phyloP scores from a whole-genome alignment of 53 echinoderm and acorn worm genomes.

The Echinarachnius parma region DNA sequence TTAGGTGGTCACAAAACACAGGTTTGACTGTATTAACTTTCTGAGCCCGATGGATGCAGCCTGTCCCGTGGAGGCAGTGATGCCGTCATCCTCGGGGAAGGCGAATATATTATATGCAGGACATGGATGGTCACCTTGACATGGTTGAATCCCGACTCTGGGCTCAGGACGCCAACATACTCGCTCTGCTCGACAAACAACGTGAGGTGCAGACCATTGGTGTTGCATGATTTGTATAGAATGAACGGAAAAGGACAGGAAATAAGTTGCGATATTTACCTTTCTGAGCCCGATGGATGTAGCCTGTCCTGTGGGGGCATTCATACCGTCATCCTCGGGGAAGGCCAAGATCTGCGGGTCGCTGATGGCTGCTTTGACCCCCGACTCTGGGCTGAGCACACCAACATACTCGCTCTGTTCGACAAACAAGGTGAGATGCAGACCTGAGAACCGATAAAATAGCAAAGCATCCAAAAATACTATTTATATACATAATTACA shows the following conservation, averaged over 20 bases:
- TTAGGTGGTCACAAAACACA: too few relatives aligned
- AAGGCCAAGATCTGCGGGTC: conserved; percentile 24
- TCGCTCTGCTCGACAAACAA: conserved; percentile 71
- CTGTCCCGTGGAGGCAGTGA: conserved; percentile 53
- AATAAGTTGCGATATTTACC: too few relatives aligned
- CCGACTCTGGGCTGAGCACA: conserved; percentile 57
- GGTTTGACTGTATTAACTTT: too few relatives aligned
- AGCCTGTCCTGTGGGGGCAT: conserved; percentile 52
- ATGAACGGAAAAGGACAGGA: too few relatives aligned
- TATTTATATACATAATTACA: too few relatives aligned
- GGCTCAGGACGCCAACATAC: conserved; percentile 66
- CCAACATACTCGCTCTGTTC: conserved; percentile 78
- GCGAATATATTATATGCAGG: conserved; percentile 21
- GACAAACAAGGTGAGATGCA: conserved; percentile 65
- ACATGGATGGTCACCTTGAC: conserved; percentile 44
- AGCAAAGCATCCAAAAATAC: too few relatives aligned
- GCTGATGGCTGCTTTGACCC: conserved; percentile 45
- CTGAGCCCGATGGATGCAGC: conserved; percentile 60
- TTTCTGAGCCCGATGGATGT: conserved; percentile 59
- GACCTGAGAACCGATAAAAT: conserved; percentile 38
- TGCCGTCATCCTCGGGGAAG: conserved; percentile 64
- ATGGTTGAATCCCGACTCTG: conserved; percentile 55
- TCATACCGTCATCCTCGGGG: conserved; percentile 66
- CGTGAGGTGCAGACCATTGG: conserved; percentile 72
- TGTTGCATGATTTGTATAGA: too few relatives aligned